Conservation (phyloP, 2,797 vertebrate genomes). For the Melanotaenia pygmaea region DNA sequence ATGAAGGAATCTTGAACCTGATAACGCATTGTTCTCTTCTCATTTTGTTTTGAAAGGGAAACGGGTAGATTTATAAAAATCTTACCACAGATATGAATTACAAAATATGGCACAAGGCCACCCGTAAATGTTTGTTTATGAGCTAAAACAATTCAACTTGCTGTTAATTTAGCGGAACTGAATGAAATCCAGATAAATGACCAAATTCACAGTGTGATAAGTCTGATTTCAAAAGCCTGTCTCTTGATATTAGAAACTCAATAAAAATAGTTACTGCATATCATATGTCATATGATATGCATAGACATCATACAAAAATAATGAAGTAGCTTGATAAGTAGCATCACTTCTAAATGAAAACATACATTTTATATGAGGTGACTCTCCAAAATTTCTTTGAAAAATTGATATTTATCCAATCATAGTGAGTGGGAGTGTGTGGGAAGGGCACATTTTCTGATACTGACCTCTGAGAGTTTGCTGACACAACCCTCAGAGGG, state of each 20-base stretch:
- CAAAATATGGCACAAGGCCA: not conserved
- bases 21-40: slow-evolving; percentile 1
- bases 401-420: slow-evolving; percentile 46
- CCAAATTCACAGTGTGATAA: too few species aligned
- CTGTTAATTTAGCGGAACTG: not conserved
- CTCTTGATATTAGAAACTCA: not conserved
- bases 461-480: slow-evolving; percentile 72
- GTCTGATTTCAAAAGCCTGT: too few species aligned
- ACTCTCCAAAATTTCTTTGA: slow-evolving; percentile 21
- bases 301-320: not conserved
- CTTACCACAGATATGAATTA: not conserved
- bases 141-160: too few species aligned
- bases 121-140: not conserved
- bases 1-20: slow-evolving; percentile 1
- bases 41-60: not conserved
- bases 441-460: slow-evolving; percentile 53
- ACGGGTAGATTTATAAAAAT: not conserved
- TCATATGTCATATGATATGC: not conserved
- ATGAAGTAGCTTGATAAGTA: not conserved
- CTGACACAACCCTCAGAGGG: slow-evolving; percentile 69
- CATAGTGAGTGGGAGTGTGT: slow-evolving; percentile 46
- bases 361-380: not conserved
- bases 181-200: not conserved
- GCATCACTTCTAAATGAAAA: too few species aligned
- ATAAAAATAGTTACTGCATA: not conserved